Conservation (phyloP, 2,113 vertebrate species). For the Ciconia maguari region DNA sequence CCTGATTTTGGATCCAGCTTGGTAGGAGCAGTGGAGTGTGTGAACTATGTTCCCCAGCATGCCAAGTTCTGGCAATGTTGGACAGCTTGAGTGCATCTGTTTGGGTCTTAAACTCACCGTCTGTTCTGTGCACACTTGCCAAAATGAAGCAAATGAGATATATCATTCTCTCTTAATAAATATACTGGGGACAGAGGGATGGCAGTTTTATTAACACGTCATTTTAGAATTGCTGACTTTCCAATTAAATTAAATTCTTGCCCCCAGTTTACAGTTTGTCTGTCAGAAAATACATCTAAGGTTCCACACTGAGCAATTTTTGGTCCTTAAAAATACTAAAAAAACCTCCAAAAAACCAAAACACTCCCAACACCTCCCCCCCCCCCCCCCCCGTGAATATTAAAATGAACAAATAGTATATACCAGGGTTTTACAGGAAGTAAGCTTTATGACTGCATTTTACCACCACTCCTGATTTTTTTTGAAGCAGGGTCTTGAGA, state of each 20-base stretch:
- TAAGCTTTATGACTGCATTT: neutral
- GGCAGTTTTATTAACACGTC: neutral
- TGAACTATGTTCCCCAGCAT: neutral
- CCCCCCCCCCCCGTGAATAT: neutral
- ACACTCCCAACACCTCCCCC: too few species aligned
- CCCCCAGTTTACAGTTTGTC: neutral
- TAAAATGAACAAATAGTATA: neutral
- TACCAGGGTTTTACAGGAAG: neutral
- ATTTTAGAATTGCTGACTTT: neutral
- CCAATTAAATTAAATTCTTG: neutral
- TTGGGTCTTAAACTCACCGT: neutral
- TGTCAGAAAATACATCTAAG: neutral
- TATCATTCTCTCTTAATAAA: neutral
- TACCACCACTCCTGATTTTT: neutral
- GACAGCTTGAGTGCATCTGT: neutral
- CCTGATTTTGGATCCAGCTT: neutral
- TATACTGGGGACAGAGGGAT: neutral
- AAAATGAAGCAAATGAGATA: neutral
- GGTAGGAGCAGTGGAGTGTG: neutral
- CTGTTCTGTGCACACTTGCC: neutral
- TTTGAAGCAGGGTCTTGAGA: neutral
- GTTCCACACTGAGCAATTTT: neutral
- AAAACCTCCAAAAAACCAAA: neutral
- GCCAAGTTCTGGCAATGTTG: neutral
- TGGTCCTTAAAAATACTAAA: neutral